A percentile compares a stretch with the other conserved stretches of the same genome.
Evolutionary conservation across 2,888 invertebrate genomes (phyloP).

Genomic region (Embidobia sp.): DNA sequence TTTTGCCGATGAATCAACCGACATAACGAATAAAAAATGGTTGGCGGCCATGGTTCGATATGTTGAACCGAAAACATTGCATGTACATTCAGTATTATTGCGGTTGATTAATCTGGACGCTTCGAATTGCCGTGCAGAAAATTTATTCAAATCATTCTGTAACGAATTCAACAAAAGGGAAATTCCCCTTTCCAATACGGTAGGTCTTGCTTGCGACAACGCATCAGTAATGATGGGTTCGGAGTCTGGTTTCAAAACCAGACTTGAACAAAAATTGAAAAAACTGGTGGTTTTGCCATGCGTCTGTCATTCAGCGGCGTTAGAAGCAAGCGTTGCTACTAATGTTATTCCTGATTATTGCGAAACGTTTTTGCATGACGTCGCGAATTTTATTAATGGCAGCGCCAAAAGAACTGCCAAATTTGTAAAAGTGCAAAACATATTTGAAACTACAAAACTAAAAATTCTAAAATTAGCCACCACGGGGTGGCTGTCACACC

Average conservation of each 20-base stretch:
- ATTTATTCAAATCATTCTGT: slow-evolving; percentile 30
- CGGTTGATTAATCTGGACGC: slow-evolving; percentile 28
- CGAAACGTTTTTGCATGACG: slow-evolving; percentile 11
- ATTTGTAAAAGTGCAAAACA: slow-evolving; percentile 36
- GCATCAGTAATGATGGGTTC: slow-evolving; percentile 63
- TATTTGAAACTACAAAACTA: neutral
- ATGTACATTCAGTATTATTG: neutral
- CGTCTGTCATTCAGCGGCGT: slow-evolving; percentile 38
- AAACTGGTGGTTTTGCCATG: slow-evolving; percentile 5
- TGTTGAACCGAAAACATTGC: slow-evolving; percentile 13
- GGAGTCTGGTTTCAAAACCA: slow-evolving; percentile 47
- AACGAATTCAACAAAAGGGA: slow-evolving; percentile 27
- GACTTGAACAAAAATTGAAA: slow-evolving; percentile 8
- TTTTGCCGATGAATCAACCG: slow-evolving; percentile 31
- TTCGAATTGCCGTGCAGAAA: slow-evolving; percentile 15
- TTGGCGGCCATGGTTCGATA: slow-evolving; percentile 30
- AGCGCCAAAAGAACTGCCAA: slow-evolving; percentile 14
- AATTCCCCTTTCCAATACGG: slow-evolving; percentile 55
- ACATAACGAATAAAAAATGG: slow-evolving; percentile 21
- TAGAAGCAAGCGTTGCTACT: slow-evolving; percentile 42
- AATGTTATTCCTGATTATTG: slow-evolving; percentile 28
- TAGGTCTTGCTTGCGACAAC: slow-evolving; percentile 50
- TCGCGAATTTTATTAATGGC: slow-evolving; percentile 1
- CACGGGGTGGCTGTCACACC: slow-evolving; percentile 37
- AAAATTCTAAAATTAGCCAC: slow-evolving; percentile 15